Evolutionary conservation across 64 coral and sea anemone genomes (phyloP).

Genomic region (Montipora capricornis): DNA sequence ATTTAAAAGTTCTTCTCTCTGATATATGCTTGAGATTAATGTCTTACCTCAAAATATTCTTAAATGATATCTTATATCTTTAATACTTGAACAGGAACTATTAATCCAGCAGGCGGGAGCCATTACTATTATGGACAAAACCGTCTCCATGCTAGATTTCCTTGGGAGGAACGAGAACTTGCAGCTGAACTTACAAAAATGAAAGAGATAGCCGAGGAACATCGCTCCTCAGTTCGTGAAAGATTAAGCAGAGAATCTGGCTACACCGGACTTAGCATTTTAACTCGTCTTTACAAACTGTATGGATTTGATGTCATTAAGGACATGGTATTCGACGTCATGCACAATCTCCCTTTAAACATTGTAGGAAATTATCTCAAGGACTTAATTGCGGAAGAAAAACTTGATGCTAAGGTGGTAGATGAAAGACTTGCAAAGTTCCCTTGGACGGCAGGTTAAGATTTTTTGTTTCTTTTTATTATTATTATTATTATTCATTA

Average conservation of each 20-base stretch:
- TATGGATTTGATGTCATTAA: conserved; percentile 55
- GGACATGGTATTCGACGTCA: conserved; percentile 13
- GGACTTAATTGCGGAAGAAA: background rate
- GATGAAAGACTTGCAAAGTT: background rate
- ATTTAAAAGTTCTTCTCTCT: too few relatives aligned
- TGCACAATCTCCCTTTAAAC: conserved; percentile 62
- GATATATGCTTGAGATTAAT: too few relatives aligned
- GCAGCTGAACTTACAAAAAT: background rate
- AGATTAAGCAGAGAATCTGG: conserved; percentile 31
- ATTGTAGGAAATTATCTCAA: background rate
- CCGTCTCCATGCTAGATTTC: conserved; percentile 49
- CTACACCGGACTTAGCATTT: conserved; percentile 45
- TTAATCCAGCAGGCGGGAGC: conserved; percentile 3
- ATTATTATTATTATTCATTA: too few relatives aligned
- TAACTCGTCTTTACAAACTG: conserved; percentile 39
- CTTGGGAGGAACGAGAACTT: conserved; percentile 1
- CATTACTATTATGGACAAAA: conserved; percentile 49
- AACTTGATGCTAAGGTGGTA: background rate
- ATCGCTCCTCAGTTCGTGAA: background rate
- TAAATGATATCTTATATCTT: background rate
- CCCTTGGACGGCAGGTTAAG: background rate
- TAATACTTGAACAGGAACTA: background rate
- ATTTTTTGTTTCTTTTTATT: background rate
- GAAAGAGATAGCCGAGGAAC: conserved; percentile 30
- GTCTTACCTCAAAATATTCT: too few relatives aligned